Conservation (phyloP, 2,113 vertebrate genomes). For the Ovis canadensis region DNA sequence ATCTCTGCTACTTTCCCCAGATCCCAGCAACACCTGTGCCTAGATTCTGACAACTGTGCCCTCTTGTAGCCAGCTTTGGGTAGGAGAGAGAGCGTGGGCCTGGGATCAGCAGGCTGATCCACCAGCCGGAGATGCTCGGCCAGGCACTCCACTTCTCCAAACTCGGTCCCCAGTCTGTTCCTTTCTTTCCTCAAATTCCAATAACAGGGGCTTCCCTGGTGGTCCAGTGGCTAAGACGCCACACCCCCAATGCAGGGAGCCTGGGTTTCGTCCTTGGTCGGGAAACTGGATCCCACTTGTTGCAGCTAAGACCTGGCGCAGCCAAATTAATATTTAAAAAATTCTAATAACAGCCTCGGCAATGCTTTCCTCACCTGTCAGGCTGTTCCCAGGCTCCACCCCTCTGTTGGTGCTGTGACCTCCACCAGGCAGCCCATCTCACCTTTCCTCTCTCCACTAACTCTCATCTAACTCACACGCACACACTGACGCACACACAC, state of each 20-base stretch:
- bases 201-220: neutral
- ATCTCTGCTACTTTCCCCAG: neutral
- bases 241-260: neutral
- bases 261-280: neutral
- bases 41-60: neutral
- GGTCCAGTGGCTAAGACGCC: neutral
- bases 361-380: neutral
- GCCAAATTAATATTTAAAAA: neutral
- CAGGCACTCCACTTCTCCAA: neutral
- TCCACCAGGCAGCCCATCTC: neutral
- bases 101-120: neutral
- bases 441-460: neutral
- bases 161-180: neutral
- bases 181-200: neutral
- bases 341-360: neutral
- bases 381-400: neutral
- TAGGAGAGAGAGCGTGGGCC: too few relatives aligned
- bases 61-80: neutral
- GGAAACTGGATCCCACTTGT: neutral
- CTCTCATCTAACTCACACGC: neutral
- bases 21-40: neutral
- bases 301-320: neutral
- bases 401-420: neutral
- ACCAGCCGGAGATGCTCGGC: rapidly evolving
- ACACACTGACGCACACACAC: neutral